Conservation (phyloP, 1,140 invertebrate genomes). For the Drosophila melanica region DNA sequence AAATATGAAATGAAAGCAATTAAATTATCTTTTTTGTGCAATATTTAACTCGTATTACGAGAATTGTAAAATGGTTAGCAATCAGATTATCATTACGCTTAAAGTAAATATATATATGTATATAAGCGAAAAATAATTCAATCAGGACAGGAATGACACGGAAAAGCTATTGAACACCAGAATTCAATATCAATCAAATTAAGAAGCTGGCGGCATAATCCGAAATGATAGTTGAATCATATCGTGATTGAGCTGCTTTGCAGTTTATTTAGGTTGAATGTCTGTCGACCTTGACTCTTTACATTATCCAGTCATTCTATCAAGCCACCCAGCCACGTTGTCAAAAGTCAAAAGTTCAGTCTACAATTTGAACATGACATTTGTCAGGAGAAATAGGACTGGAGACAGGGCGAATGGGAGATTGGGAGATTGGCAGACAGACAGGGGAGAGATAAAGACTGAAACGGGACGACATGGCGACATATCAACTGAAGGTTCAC, state of each 20-base stretch:
- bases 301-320: slow-evolving; percentile 66
- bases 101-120: background rate
- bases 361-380: slow-evolving; percentile 79
- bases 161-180: background rate
- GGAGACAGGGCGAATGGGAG: slow-evolving; percentile 10
- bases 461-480: slow-evolving; percentile 39
- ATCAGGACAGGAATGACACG: background rate
- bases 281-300: slow-evolving; percentile 60
- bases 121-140: background rate
- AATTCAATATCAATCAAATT: background rate
- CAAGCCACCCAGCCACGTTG: slow-evolving; percentile 40
- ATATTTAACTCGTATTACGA: no score
- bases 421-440: slow-evolving; percentile 10
- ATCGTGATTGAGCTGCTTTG: slow-evolving; percentile 20
- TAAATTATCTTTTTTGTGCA: no score
- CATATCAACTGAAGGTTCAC: slow-evolving; percentile 72
- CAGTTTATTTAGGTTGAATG: slow-evolving; percentile 8
- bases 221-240: slow-evolving; percentile 3
- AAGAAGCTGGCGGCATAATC: slow-evolving; percentile 11
- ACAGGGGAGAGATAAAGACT: slow-evolving; percentile 16
- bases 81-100: background rate
- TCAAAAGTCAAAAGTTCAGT: slow-evolving; percentile 75
- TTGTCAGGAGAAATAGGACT: slow-evolving; percentile 58
- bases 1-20: no score
- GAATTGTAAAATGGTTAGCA: background rate